These are phyloP conservation scores for Gastrophysa polygoni DNA, from an alignment of 2,888 invertebrate genomes.

Conservation along the genomic window DNA sequence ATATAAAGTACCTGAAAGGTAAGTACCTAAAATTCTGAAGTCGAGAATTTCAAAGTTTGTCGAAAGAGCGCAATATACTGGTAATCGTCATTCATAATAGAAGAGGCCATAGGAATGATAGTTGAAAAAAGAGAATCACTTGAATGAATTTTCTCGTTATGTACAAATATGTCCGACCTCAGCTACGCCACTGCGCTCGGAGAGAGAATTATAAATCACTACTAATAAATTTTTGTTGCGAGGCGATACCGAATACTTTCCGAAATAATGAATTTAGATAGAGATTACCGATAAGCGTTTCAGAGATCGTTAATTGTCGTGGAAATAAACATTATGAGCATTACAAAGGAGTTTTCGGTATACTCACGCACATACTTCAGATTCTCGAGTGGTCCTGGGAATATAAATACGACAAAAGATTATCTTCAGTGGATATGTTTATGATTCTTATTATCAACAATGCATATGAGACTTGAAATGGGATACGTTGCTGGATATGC, in stretches of 20 bases:
- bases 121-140: too few relatives aligned
- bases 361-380: slow-evolving; percentile 27
- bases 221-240: slow-evolving; percentile 13
- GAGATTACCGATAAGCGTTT: slow-evolving; percentile 26
- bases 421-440: slow-evolving; percentile 24
- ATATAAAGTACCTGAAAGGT: too few relatives aligned
- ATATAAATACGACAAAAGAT: slow-evolving; percentile 28
- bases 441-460: slow-evolving; percentile 26
- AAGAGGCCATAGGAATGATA: too few relatives aligned
- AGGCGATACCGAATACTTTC: slow-evolving; percentile 7
- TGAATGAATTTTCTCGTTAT: too few relatives aligned
- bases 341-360: slow-evolving; percentile 19
- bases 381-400: slow-evolving; percentile 26
- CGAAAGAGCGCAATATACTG: too few relatives aligned
- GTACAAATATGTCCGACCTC: too few relatives aligned
- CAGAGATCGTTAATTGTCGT: slow-evolving; percentile 29
- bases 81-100: too few relatives aligned
- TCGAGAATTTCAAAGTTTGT: too few relatives aligned
- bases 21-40: too few relatives aligned
- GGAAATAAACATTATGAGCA: slow-evolving; percentile 27
- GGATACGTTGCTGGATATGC: slow-evolving; percentile 3
- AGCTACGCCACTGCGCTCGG: background rate
- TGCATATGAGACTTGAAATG: slow-evolving; percentile 19
- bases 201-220: slow-evolving; percentile 7
- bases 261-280: slow-evolving; percentile 24